Base-by-base conservation (phyloP, 2,113 vertebrate species). In the Macquaria australasica region DNA sequence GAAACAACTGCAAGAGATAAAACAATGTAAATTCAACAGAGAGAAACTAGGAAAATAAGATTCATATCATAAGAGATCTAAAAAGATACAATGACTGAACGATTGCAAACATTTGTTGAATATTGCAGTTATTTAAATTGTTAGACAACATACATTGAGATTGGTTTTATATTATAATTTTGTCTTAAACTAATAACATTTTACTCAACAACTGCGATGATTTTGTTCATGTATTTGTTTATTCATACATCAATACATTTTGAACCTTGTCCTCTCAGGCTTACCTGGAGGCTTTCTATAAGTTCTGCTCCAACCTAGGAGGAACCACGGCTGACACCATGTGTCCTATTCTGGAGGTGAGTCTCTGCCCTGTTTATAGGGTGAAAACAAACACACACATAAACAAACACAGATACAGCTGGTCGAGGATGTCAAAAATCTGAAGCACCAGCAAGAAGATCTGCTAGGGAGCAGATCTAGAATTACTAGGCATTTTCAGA, bases 341-440 rank as follows among this genome's bases (percentile, higher is more conserved):
- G 98, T 99, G 98, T 92, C 98, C 98, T 0, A 99, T 99, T 83
- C 92, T 99, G 83, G 98, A 99, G 97, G 98, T 99, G 88, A 93
- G 96, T 78, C 12, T 48, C 14, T 53, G 16, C 25, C 23, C 28
- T n/a, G 28, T 28, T 28, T 73, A 37, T 5, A 21, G 10, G 20
- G 1, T 10, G 9, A 12, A 73, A 48, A 51, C 60, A 34, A 23
- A 64, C 51, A 58, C 18, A 64, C n/a, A 56, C 48, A 69, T 45
- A 43, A 10, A 64, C 23, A 34, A 18, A 63, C 48, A 60, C 41
- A 66, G 4, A 34, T 3, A 34, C 34, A 3, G 3, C 11, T 16
- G 14, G 37, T 51, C 15, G 28, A 20, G 28, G 3, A 20, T 3
- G 5, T 41, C 63, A n/a, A 31, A 60, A 18, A 31, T 60, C 58